These are phyloP conservation scores for Carlito syrichta DNA, from an alignment of 2,113 vertebrate species.

Conservation along the genomic window DNA sequence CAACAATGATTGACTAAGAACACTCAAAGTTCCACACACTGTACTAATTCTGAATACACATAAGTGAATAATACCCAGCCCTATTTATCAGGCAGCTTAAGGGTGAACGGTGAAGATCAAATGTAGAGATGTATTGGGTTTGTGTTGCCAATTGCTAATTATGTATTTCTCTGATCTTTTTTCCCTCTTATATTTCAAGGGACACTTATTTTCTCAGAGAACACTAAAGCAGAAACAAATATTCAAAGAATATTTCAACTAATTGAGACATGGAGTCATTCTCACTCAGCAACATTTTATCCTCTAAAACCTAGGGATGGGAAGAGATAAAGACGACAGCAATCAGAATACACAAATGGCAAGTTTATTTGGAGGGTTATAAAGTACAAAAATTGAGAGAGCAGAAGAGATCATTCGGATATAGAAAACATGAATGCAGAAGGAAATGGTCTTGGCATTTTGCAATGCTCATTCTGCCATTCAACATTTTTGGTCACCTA, in stretches of 20 bases:
- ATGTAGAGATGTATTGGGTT: background rate
- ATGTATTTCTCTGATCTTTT: background rate
- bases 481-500: background rate
- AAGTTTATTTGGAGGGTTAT: background rate
- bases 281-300: background rate
- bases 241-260: background rate
- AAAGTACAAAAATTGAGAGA: background rate
- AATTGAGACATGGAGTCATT: background rate
- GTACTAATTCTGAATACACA: background rate
- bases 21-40: background rate
- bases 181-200: background rate
- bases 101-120: background rate
- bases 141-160: background rate
- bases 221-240: background rate
- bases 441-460: background rate
- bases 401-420: background rate
- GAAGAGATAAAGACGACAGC: background rate
- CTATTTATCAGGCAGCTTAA: background rate
- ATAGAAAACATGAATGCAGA: background rate
- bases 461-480: too few relatives aligned
- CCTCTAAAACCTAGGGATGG: background rate
- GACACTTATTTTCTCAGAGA: background rate
- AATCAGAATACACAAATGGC: background rate
- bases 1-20: background rate
- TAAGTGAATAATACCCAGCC: background rate